Percentiles rank a stretch among this genome's conserved stretches.
Conservation (phyloP, 2,888 invertebrate species). For the Escarpia spicata region DNA sequence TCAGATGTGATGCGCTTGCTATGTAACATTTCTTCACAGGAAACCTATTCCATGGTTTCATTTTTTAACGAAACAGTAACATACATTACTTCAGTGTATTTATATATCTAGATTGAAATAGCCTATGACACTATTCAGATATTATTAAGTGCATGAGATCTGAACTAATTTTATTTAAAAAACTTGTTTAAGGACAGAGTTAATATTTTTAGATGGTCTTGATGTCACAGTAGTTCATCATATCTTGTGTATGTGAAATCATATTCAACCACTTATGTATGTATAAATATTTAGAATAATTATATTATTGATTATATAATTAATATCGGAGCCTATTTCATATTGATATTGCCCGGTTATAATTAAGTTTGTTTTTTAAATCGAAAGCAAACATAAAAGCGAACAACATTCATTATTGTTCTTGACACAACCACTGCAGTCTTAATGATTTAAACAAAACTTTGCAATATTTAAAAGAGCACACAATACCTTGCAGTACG, state of each 20-base stretch:
- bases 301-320: too few relatives aligned
- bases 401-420: background rate
- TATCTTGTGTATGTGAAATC: background rate
- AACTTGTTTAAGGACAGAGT: too few relatives aligned
- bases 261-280: too few relatives aligned
- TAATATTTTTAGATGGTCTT: background rate
- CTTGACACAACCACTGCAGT: background rate
- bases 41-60: background rate
- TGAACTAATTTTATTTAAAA: too few relatives aligned
- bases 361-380: background rate
- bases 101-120: background rate
- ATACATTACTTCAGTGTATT: background rate
- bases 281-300: too few relatives aligned
- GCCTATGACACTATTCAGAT: background rate
- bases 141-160: background rate
- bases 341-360: background rate
- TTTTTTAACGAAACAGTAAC: background rate
- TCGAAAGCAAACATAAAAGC: background rate
- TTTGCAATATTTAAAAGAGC: background rate
- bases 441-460: background rate
- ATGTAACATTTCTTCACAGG: background rate
- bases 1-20: background rate
- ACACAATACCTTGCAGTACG: background rate
- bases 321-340: too few relatives aligned
- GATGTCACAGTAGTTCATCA: background rate